These are phyloP conservation scores for Phodopus roborovskii DNA, from an alignment of 2,113 vertebrate species.

Conservation along the genomic window DNA sequence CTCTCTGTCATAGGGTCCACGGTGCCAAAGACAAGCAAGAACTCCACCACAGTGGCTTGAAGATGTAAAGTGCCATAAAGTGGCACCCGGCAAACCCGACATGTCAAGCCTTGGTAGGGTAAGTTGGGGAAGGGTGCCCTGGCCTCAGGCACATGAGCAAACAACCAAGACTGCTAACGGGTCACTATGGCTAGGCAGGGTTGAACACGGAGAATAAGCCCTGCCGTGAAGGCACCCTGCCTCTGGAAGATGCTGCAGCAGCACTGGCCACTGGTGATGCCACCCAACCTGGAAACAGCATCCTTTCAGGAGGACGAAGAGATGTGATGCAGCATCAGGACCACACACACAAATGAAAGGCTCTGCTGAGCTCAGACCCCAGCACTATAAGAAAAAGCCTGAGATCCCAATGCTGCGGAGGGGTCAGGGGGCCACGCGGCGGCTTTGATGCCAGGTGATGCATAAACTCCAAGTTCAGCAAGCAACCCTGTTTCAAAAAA, in stretches of 20 bases:
- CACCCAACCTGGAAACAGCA: slow-evolving; percentile 17
- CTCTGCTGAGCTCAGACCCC: not conserved
- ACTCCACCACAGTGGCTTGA: not conserved
- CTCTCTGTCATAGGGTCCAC: not conserved
- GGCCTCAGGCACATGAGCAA: not conserved
- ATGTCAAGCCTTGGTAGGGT: not conserved
- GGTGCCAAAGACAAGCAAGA: not conserved
- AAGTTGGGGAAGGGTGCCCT: not conserved
- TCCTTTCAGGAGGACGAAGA: not conserved
- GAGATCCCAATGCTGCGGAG: not conserved
- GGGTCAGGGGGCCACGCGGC: not conserved
- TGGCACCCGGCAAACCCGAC: not conserved
- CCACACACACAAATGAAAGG: not conserved
- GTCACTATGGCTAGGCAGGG: not conserved
- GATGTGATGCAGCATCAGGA: not conserved
- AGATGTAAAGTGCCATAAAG: not conserved
- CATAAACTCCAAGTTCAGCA: not conserved
- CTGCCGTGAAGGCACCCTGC: not conserved
- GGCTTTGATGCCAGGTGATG: no score
- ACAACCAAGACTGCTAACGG: not conserved
- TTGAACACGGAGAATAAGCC: not conserved
- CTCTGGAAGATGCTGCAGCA: not conserved
- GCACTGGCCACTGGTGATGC: not conserved
- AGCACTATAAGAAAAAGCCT: not conserved
- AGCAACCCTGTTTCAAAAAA: not conserved